Conservation (phyloP, 2,797 vertebrate species). For the Peromyscus nudipes region DNA sequence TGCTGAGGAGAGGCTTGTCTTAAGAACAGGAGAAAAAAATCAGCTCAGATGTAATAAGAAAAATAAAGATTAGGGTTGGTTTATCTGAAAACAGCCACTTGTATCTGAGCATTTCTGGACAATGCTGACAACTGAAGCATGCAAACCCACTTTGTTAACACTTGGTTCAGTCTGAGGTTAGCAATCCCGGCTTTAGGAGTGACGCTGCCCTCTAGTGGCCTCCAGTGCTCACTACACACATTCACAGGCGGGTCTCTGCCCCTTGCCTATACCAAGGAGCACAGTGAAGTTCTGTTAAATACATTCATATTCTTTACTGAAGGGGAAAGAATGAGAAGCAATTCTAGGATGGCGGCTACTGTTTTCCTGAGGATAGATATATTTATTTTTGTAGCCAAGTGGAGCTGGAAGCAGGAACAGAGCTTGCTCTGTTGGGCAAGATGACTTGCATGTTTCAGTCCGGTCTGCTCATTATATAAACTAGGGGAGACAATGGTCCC, state of each 20-base stretch:
- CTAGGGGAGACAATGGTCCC: conserved; percentile 68
- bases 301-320: background rate
- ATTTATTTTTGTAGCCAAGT: conserved; percentile 44
- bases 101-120: background rate
- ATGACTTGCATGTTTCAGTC: conserved; percentile 77
- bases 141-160: background rate
- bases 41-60: background rate
- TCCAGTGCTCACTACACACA: background rate
- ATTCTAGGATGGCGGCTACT: background rate
- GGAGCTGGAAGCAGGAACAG: conserved; percentile 59
- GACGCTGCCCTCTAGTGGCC: conserved; percentile 29
- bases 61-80: background rate
- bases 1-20: background rate
- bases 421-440: conserved; percentile 54
- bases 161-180: background rate
- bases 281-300: background rate
- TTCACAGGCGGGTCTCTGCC: background rate
- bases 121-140: background rate
- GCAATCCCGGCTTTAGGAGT: background rate
- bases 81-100: background rate
- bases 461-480: conserved; percentile 67
- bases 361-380: background rate
- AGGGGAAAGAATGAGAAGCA: background rate
- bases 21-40: background rate
- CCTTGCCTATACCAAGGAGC: background rate